A percentile compares a stretch with the other conserved stretches of the same genome.
phyloP scores from a whole-genome alignment of 2,113 vertebrate species.

The Scophthalmus maximus region DNA sequence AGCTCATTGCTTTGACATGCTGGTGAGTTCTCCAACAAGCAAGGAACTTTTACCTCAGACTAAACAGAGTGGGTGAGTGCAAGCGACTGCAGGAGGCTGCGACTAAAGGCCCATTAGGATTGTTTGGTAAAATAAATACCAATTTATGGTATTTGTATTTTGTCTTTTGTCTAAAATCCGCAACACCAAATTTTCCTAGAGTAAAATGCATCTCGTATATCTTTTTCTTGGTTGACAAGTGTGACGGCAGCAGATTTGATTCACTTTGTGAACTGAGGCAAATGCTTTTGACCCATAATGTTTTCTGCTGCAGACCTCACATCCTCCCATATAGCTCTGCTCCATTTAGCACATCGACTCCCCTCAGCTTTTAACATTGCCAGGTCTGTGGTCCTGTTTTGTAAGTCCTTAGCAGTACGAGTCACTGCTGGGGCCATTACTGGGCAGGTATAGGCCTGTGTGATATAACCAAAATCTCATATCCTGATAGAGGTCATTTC shows the following conservation, averaged over 20 bases:
- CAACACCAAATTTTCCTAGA: not conserved
- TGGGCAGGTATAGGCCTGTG: conserved; percentile 6
- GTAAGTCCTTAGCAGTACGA: conserved; percentile 42
- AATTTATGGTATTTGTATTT: conserved; percentile 2
- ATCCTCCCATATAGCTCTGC: conserved; percentile 39
- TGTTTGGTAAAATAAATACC: conserved; percentile 41
- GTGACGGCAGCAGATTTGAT: conserved; percentile 5
- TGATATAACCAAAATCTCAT: not conserved
- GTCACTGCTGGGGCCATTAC: conserved; percentile 48
- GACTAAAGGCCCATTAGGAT: conserved; percentile 41
- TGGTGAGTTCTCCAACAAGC: conserved; percentile 55
- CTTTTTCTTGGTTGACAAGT: not conserved
- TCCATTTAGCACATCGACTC: conserved; percentile 56
- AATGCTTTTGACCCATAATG: conserved; percentile 49
- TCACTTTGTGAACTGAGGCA: conserved; percentile 20
- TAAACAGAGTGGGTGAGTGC: conserved; percentile 51
- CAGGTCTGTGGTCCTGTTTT: conserved; percentile 36
- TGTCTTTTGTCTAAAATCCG: not conserved
- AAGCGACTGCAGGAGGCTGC: conserved; percentile 46
- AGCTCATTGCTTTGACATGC: conserved; percentile 77
- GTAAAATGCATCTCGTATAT: not conserved
- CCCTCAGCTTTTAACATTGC: conserved; percentile 8
- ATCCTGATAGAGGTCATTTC: not conserved
- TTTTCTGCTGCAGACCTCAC: conserved; percentile 34
- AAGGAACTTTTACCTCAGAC: conserved; percentile 60